A percentile compares a stretch with the other conserved stretches of the same genome.
These are phyloP conservation scores for Coilia nasus DNA, from an alignment of 2,797 vertebrate species.

Conservation along the genomic window DNA sequence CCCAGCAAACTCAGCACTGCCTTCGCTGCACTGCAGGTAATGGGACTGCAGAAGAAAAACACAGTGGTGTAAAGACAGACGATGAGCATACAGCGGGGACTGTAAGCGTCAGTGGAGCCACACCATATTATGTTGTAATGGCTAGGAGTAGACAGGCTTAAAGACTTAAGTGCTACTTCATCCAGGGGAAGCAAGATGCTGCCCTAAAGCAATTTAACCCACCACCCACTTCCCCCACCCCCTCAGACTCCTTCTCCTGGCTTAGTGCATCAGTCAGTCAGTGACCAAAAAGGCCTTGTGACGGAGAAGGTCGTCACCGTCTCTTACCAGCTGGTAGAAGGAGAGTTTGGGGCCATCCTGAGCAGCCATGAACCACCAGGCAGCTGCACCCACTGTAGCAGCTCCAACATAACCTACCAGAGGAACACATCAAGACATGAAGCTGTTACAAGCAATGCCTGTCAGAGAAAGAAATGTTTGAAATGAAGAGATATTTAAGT, in stretches of 20 bases:
- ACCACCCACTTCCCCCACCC: neutral
- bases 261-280: too few relatives aligned
- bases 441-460: too few relatives aligned
- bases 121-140: neutral
- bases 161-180: neutral
- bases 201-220: neutral
- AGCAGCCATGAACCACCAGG: conserved; percentile 83
- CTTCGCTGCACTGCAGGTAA: conserved; percentile 79
- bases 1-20: conserved; percentile 74
- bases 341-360: conserved; percentile 77
- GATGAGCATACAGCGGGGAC: neutral
- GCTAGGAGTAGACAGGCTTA: neutral
- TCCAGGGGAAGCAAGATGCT: neutral
- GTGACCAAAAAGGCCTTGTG: too few relatives aligned
- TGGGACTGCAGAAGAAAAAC: conserved; percentile 67
- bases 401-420: conserved; percentile 76
- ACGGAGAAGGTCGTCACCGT: neutral
- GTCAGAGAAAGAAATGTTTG: neutral
- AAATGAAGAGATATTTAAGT: too few relatives aligned
- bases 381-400: conserved; percentile 80
- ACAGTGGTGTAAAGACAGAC: neutral
- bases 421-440: neutral
- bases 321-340: conserved; percentile 74
- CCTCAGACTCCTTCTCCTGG: too few relatives aligned
- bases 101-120: neutral